Conservation (phyloP, 2,888 invertebrate genomes). For the Scaptomyza tumidula region DNA sequence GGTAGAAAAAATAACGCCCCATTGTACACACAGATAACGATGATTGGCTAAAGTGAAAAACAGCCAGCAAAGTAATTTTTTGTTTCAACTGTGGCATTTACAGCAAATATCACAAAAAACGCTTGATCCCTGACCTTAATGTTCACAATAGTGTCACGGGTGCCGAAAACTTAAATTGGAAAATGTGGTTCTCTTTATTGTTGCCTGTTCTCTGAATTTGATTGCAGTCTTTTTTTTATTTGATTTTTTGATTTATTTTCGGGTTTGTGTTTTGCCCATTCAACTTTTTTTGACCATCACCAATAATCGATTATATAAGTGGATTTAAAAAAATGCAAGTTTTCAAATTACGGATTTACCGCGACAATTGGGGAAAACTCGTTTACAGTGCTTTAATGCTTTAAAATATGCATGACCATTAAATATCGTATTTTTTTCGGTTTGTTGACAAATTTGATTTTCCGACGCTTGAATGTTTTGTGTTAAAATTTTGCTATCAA, state of each 20-base stretch:
- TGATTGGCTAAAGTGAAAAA: slow-evolving; percentile 34
- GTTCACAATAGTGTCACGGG: slow-evolving; percentile 9
- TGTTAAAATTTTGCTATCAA: slow-evolving; percentile 10
- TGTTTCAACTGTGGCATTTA: slow-evolving; percentile 35
- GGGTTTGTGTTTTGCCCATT: background rate
- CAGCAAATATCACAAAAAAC: slow-evolving; percentile 29
- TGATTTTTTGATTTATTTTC: no score
- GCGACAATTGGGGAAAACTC: slow-evolving; percentile 4
- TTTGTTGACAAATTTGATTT: slow-evolving; percentile 16
- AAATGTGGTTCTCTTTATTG: background rate
- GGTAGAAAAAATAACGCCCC: slow-evolving; percentile 4
- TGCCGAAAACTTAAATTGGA: slow-evolving; percentile 12
- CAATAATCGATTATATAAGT: slow-evolving; percentile 34
- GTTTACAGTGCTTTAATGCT: background rate
- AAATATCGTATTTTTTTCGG: background rate
- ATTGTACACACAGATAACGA: slow-evolving; percentile 33
- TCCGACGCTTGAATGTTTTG: slow-evolving; percentile 1
- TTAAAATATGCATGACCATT: slow-evolving; percentile 18
- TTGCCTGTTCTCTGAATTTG: slow-evolving; percentile 17
- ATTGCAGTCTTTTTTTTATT: slow-evolving; percentile 34
- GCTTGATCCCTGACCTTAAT: slow-evolving; percentile 9
- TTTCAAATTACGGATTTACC: slow-evolving; percentile 13
- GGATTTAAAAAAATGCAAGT: slow-evolving; percentile 22
- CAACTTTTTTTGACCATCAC: background rate
- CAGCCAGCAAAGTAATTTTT: background rate